Base-by-base conservation (phyloP, 2,113 vertebrate species). In the Himantopus leucocephalus region DNA sequence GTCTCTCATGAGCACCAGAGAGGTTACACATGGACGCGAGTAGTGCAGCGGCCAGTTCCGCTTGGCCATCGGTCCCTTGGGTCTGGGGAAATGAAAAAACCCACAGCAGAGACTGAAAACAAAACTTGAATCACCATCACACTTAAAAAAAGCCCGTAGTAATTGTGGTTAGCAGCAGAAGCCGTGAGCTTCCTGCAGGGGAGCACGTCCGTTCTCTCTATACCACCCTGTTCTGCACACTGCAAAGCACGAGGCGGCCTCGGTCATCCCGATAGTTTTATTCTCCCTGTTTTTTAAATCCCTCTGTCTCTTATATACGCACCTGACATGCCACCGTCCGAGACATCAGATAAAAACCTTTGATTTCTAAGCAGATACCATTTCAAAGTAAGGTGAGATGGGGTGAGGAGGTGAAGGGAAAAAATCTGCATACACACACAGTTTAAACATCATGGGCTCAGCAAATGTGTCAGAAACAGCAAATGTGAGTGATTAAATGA, bases 361-460 rank as follows among this genome's bases (percentile, higher is more conserved):
- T 80, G 68, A 56, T 94, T 90, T 95, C 72, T 86, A 94, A 96
- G 63, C 29, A 83, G 67, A 59, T 91, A 66, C 60, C 53, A 35
- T 90, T 90, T 93, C 71, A 88, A 80, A 95, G 71, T 47, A 74
- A 67, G 53, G 24, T 22, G 4, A 55, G 63, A 55, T 32, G 30
- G 21, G 39, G 74, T 58, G 55, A 94, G 27, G 62, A 92, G 62
- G 37, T 64, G 50, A 95, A 90, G 58, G 47, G 39, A 19, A 47
- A 60, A 85, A 68, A 72, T 82, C 39, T 77, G 70, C 81, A 89
- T 86, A 58, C 4, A 10, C 4, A 3, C 56, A 63, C 48, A 79
- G 30, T 48, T 88, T 58, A 68, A 87, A 66, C 30, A 80, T 34
- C 8, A 1, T 68, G 16, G n/a, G 21, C 56, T 84, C 74, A 67